Percentiles rank a stretch among this genome's conserved stretches.
Conservation (phyloP, 2,113 vertebrate species). For the Coryphaenoides rupestris region DNA sequence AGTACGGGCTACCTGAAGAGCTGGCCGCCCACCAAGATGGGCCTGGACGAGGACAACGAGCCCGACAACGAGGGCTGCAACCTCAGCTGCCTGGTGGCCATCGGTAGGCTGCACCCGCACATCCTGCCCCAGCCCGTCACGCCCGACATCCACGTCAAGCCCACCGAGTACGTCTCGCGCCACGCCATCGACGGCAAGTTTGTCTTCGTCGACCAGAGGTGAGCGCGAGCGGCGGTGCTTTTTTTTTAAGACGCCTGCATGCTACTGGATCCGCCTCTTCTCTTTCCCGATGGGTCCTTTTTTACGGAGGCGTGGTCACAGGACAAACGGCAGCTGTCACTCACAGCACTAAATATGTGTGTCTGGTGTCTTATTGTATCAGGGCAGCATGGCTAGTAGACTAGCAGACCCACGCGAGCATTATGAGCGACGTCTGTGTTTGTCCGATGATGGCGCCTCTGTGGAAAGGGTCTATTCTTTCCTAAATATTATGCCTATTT, state of each 20-base stretch:
- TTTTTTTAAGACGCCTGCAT: neutral
- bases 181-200: conserved; percentile 98
- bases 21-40: conserved; percentile 98
- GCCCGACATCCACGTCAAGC: conserved; percentile 92
- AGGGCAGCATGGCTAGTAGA: no score
- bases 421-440: no score
- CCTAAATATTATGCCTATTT: no score
- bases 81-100: conserved; percentile 96
- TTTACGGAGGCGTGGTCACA: neutral
- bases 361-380: no score
- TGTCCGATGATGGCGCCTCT: no score
- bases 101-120: conserved; percentile 93
- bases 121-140: conserved; percentile 86
- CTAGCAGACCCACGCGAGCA: no score
- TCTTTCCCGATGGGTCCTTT: neutral
- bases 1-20: conserved; percentile 98
- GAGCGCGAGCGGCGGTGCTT: conserved; percentile 41
- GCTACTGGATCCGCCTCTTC: neutral
- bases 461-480: no score
- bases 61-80: conserved; percentile 97
- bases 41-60: conserved; percentile 93
- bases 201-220: conserved; percentile 99
- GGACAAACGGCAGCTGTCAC: neutral
- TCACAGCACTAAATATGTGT: no score
- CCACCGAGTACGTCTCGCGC: conserved; percentile 94